Base-by-base conservation (phyloP, 2,888 invertebrate species). In the Nomada ruficornis region DNA sequence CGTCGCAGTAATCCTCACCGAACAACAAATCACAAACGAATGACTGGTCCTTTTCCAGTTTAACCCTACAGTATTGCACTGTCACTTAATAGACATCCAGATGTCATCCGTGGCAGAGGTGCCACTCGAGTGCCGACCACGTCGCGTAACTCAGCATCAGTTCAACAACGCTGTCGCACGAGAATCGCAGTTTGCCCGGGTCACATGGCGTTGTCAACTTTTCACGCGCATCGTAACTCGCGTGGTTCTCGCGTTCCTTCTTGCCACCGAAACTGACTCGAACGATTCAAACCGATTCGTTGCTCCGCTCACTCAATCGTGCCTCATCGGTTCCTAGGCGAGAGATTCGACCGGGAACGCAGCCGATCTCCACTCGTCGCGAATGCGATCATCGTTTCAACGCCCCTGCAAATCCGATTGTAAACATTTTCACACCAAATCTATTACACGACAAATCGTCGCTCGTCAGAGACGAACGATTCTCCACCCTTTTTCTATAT, bases 1-100 rank as follows among this genome's bases (percentile, higher is more conserved):
- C 84, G 76, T 77, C 88, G 70, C 84, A 88, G 87, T 84, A 87
- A 82, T 87, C 78, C 85, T 77, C 77, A 75, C 73, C 85, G 77
- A 77, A 65, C 23, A 82, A 83, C 82, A 60, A 57, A 76, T 78
- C 73, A 81, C 80, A 54, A 73, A 44, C 64, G 65, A 60, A 68
- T 59, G 74, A 47, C n/a, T 73, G 68, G 78, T 70, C 71, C 73
- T 72, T 85, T 85, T 55, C 73, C 71, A 73, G 83, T 77, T 76
- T 70, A 84, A 77, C 84, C 71, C 64, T 64, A 72, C 60, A 52
- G 63, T 57, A 63, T 62, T 44, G 71, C 88, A 86, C 87, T 82
- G 84, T 88, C 88, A 88, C 80, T 79, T 60, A 55, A 50, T 54
- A 74, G 82, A 81, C 85, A 84, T 81, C 79, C 86, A 78, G 71